Evolutionary conservation across 2,888 invertebrate species (phyloP), one percentile per base, ranked within the genome.

Genomic region (Apodemia zela): DNA sequence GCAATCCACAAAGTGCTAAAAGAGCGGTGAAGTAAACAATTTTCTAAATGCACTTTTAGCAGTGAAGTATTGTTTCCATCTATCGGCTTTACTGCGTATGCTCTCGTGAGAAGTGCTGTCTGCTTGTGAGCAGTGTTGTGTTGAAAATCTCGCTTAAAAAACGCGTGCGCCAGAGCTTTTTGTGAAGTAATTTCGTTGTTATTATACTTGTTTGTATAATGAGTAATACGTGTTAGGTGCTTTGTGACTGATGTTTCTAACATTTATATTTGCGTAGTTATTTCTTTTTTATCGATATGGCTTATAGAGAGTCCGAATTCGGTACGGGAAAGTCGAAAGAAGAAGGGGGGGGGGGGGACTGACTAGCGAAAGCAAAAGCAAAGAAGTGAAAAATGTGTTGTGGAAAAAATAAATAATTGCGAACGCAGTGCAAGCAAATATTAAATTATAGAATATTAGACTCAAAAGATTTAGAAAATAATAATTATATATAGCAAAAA

Each of bases 81-180:
- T 80, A 80, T 81, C 77, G 78, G 81, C 81, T 77, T 79, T 80
- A 77, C 76, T 83, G 84, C 84, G 77, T 79, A 86, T 87, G 86
- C 88, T 83, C 68, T 75, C 81, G 85, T 86, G 86, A 87, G 79
- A 72, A 72, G 82, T 82, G 84, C 80, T 68, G 68, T 77, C 90
- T 90, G 90, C 90, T 89, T 90, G 78, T 88, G 87, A 85, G 89
- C 90, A 91, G 90, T 82, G 85, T 90, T 88, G 69, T 80, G 85
- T 88, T 80, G 81, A 75, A 79, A 78, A 75, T 77, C 70, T 83
- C 81, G 84, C 82, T 75, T 79, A 76, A 77, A 79, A 75, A 78
- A 79, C 82, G 87, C 89, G 88, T 88, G 89, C 87, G 79, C 77
- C 78, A 78, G 81, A 82, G 82, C 84, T 80, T 78, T 76, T 78